Evolutionary conservation across 2,797 vertebrate genomes (phyloP).

Genomic region (Sandelia bainsii): DNA sequence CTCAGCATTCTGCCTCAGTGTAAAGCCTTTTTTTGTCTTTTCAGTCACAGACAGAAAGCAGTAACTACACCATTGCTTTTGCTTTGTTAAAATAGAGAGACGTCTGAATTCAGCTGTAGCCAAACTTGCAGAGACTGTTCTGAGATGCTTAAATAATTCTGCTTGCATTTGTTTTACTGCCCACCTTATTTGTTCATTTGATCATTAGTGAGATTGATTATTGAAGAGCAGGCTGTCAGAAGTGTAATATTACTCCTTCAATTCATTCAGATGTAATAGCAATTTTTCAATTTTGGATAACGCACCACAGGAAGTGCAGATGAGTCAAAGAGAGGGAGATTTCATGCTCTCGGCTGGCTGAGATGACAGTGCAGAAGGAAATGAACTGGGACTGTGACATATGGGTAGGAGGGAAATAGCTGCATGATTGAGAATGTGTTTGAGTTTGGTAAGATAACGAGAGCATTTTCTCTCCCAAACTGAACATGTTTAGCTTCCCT

Average conservation of each 20-base stretch:
- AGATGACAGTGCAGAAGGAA: conserved; percentile 35
- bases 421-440: conserved; percentile 29
- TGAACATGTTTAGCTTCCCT: conserved; percentile 29
- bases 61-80: conserved; percentile 18
- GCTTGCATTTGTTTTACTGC: conserved; percentile 30
- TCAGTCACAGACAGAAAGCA: conserved; percentile 29
- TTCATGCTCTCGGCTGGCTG: conserved; percentile 49
- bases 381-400: conserved; percentile 48
- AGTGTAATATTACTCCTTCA: conserved; percentile 36
- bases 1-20: conserved; percentile 39
- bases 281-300: conserved; percentile 59
- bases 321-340: conserved; percentile 60
- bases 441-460: conserved; percentile 37
- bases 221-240: conserved; percentile 48
- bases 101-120: conserved; percentile 17
- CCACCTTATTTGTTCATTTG: conserved; percentile 54
- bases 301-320: conserved; percentile 41
- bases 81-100: conserved; percentile 37
- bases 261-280: conserved; percentile 49
- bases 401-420: conserved; percentile 39
- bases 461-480: conserved; percentile 17
- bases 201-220: conserved; percentile 51
- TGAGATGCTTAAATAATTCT: conserved; percentile 8
- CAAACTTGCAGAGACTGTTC: conserved; percentile 1
- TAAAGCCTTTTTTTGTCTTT: conserved; percentile 15